Base-by-base conservation (phyloP, 2,797 vertebrate species). In the Onychomys arenicola region DNA sequence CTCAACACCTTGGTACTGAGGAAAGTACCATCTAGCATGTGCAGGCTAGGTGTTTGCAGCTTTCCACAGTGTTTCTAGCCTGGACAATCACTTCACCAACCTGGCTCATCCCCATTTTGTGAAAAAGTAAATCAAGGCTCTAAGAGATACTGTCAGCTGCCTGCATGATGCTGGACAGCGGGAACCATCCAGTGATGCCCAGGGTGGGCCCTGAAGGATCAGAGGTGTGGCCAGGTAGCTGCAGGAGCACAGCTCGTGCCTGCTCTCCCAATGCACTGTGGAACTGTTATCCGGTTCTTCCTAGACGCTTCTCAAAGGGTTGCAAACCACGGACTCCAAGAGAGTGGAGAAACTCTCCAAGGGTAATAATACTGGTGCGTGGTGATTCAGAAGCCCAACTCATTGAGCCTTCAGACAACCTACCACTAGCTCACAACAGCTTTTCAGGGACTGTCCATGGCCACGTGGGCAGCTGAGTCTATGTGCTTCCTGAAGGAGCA, bases 391-490 rank as follows among this genome's bases (percentile, higher is more conserved):
- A 69, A 75, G 2, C 25, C 55, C 46, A 3, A 37, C 34, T 86
- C 78, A 49, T 2, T 13, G 84, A 81, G 37, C 81, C 78, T n/a
- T 46, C 69, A 34, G 21, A 37, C 25, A 86, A 5, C 4, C 16
- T 0, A 0, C 40, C 2, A 16, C 77, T 59, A 0, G 3, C 23
- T 21, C 43, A 2, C 7, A 0, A 0, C 0, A 29, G 12, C 75
- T 59, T 76, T 63, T 16, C 6, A 0, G 19, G 59, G 67, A 17
- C 19, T 1, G 11, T 2, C 40, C 5, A 0, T 1, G 1, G 25
- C 83, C n/a, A 0, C n/a, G 0, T 11, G 88, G 87, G 49, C 52
- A 5, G 29, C 78, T 32, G 0, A 12, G 19, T 10, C 55, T 32
- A 0, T 0, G 55, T 27, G 17, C 19, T 57, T 57, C 43, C 27